Percentiles rank a stretch among this genome's conserved stretches.
Conservation (phyloP, 92 coral and sea anemone species). For the Porites evermanni region DNA sequence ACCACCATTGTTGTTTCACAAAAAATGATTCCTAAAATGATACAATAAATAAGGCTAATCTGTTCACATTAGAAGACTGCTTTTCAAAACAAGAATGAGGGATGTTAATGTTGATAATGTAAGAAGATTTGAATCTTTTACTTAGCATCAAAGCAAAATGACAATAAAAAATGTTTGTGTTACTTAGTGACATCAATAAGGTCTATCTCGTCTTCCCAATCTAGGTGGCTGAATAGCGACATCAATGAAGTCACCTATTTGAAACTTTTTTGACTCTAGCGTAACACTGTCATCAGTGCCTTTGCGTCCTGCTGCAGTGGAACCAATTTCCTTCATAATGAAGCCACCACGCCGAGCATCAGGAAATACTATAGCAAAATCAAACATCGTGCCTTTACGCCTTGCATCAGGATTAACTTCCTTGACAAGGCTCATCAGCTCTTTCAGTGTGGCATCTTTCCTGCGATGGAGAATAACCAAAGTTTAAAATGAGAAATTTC, state of each 20-base stretch:
- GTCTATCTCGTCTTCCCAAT: slow-evolving; percentile 71
- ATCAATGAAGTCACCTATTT: slow-evolving; percentile 98
- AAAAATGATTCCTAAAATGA: not conserved
- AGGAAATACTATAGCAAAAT: slow-evolving; percentile 96
- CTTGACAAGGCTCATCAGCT: slow-evolving; percentile 95
- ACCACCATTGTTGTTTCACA: not conserved
- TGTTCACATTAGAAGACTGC: not conserved
- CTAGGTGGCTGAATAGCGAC: slow-evolving; percentile 92
- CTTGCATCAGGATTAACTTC: slow-evolving; percentile 98
- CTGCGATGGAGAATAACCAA: slow-evolving; percentile 32
- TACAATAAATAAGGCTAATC: not conserved
- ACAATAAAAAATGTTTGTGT: not conserved
- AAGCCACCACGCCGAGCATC: slow-evolving; percentile 95
- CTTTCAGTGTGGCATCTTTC: slow-evolving; percentile 99
- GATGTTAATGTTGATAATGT: not conserved
- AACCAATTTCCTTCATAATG: slow-evolving; percentile 93
- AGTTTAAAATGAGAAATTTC: not conserved
- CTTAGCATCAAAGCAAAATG: too few species aligned
- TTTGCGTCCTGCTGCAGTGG: slow-evolving; percentile 90
- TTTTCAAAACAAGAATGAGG: not conserved
- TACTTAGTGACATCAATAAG: slow-evolving; percentile 33
- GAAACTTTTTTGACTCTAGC: slow-evolving; percentile 95
- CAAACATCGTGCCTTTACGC: slow-evolving; percentile 89
- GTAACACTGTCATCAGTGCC: slow-evolving; percentile 85
- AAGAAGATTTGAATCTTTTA: too few species aligned